Conservation (phyloP, 2,888 invertebrate species). For the Creontiades dilutus region DNA sequence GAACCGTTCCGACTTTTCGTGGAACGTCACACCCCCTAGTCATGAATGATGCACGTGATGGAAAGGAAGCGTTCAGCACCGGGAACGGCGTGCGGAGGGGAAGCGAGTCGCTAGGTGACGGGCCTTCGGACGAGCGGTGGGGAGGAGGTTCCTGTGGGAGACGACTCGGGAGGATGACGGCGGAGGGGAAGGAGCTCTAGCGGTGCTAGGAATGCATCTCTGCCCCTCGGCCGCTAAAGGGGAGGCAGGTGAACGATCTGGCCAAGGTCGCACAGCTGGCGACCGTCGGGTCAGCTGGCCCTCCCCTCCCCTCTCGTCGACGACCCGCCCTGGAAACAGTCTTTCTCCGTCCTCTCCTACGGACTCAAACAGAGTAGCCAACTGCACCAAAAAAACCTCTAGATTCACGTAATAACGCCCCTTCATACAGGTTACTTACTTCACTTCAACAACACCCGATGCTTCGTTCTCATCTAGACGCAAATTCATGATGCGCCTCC, state of each 20-base stretch:
- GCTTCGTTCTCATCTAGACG: too few relatives aligned
- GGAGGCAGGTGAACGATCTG: conserved; percentile 67
- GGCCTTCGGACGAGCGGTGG: background rate
- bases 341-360: background rate
- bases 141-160: background rate
- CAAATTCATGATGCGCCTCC: too few relatives aligned
- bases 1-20: too few relatives aligned
- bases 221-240: background rate
- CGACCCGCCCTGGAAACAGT: too few relatives aligned
- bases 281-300: conserved; percentile 68
- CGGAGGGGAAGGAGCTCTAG: background rate
- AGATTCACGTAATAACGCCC: background rate
- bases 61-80: background rate
- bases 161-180: background rate
- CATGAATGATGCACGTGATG: conserved; percentile 29
- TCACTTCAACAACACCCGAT: too few relatives aligned
- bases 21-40: too few relatives aligned
- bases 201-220: conserved; percentile 64
- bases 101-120: background rate
- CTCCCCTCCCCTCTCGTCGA: conserved; percentile 1
- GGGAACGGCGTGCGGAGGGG: background rate
- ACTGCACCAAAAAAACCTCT: background rate
- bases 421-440: too few relatives aligned
- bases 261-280: conserved; percentile 71
- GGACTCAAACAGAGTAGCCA: background rate